Conservation (phyloP, 2,888 invertebrate genomes). For the Drosophila testacea region DNA sequence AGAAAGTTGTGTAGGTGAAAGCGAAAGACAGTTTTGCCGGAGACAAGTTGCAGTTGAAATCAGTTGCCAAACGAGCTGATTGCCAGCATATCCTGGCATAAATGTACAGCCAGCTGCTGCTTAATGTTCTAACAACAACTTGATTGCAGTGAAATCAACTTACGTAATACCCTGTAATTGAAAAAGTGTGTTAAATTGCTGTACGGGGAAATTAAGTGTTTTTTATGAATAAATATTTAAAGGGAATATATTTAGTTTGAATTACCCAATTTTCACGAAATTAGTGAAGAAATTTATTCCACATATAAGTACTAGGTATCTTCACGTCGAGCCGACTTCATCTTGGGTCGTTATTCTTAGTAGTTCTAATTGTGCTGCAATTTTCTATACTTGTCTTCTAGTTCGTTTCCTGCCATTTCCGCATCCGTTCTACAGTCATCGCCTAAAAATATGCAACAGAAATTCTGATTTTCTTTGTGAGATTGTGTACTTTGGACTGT, state of each 20-base stretch:
- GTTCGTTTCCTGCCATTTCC: slow-evolving; percentile 6
- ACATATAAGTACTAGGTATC: background rate
- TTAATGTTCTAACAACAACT: background rate
- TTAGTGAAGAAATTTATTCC: too few relatives aligned
- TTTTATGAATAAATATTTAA: too few relatives aligned
- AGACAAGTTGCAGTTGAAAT: slow-evolving; percentile 18
- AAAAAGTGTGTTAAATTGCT: background rate
- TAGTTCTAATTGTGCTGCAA: background rate
- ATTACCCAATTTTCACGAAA: too few relatives aligned
- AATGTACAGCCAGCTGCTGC: slow-evolving; percentile 15
- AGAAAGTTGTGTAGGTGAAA: slow-evolving; percentile 51
- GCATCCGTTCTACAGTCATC: background rate
- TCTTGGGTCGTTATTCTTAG: background rate
- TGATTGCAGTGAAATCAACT: background rate
- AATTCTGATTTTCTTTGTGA: slow-evolving; percentile 1
- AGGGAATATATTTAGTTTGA: too few relatives aligned
- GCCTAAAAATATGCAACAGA: slow-evolving; percentile 12
- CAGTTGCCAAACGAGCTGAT: slow-evolving; percentile 11
- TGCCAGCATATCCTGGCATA: slow-evolving; percentile 1
- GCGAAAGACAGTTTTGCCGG: slow-evolving; percentile 15
- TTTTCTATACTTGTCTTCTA: background rate
- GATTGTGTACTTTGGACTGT: slow-evolving; percentile 3
- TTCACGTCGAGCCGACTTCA: background rate
- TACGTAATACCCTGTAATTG: background rate
- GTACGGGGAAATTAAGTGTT: background rate